A percentile compares a stretch with the other conserved stretches of the same genome.
phyloP scores from a whole-genome alignment of 1,140 invertebrate genomes.

The Aphidius ervi region DNA sequence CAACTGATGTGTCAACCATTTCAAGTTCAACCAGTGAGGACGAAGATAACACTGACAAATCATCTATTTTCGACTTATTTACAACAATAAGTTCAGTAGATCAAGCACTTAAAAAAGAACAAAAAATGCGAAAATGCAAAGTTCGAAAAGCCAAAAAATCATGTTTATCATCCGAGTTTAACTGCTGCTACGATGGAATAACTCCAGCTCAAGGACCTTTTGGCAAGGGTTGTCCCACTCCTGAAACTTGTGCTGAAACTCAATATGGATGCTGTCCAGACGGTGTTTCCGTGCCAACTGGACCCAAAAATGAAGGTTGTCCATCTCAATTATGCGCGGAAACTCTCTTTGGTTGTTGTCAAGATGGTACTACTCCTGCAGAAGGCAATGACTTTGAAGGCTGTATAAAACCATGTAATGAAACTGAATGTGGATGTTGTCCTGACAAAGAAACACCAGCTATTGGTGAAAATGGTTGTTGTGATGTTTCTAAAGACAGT shows the following conservation, averaged over 20 bases:
- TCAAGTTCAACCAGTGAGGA: slow-evolving; percentile 21
- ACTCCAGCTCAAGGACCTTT: slow-evolving; percentile 82
- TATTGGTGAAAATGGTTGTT: slow-evolving; percentile 61
- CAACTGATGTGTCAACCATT: slow-evolving; percentile 23
- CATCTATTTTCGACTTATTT: slow-evolving; percentile 39
- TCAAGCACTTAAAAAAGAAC: slow-evolving; percentile 48
- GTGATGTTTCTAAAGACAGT: slow-evolving; percentile 61
- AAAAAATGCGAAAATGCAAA: slow-evolving; percentile 61
- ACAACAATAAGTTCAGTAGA: slow-evolving; percentile 46
- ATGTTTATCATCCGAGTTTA: slow-evolving; percentile 72
- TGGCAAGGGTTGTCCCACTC: slow-evolving; percentile 70
- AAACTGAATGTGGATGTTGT: slow-evolving; percentile 66
- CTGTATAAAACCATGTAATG: slow-evolving; percentile 68
- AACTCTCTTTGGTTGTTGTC: slow-evolving; percentile 81
- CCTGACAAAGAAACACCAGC: slow-evolving; percentile 62
- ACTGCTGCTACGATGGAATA: slow-evolving; percentile 85
- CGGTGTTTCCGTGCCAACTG: slow-evolving; percentile 76
- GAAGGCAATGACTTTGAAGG: slow-evolving; percentile 80
- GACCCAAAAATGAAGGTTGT: slow-evolving; percentile 71
- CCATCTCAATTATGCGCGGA: slow-evolving; percentile 69
- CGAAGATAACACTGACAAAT: slow-evolving; percentile 34
- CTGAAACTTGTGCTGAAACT: slow-evolving; percentile 74
- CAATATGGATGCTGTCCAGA: slow-evolving; percentile 87
- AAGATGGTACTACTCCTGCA: slow-evolving; percentile 72
- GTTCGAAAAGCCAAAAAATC: slow-evolving; percentile 54